Conservation (phyloP, 2,113 vertebrate genomes). For the Mustela lutreola region DNA sequence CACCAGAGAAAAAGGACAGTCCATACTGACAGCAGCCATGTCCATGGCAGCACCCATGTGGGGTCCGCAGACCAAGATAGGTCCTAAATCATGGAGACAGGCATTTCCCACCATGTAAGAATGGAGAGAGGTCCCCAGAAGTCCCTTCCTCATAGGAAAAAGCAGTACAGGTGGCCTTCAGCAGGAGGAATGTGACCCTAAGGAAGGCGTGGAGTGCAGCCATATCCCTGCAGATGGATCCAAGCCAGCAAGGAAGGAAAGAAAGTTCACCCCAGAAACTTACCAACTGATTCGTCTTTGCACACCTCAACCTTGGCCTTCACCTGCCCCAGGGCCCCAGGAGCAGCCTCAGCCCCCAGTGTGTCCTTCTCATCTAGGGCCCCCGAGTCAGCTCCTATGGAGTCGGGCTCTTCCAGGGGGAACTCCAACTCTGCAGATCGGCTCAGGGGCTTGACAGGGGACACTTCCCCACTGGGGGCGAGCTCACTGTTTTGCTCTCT, state of each 20-base stretch:
- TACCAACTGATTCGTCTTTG: slow-evolving; percentile 99
- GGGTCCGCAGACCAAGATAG: background rate
- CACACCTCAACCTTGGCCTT: slow-evolving; percentile 99
- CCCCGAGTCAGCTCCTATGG: slow-evolving; percentile 85
- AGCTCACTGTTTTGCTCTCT: slow-evolving; percentile 93
- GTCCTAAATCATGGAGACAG: background rate
- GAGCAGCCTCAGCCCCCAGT: slow-evolving; percentile 89
- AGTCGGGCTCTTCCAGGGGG: slow-evolving; percentile 89
- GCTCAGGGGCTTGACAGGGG: slow-evolving; percentile 87
- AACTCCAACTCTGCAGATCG: slow-evolving; percentile 87
- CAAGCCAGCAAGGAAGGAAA: background rate
- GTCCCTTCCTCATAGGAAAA: background rate
- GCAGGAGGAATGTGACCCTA: background rate
- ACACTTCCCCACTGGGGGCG: slow-evolving; percentile 87
- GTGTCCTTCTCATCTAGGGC: slow-evolving; percentile 88
- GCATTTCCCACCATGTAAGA: background rate
- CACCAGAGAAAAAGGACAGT: background rate
- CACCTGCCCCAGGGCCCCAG: slow-evolving; percentile 97
- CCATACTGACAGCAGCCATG: background rate
- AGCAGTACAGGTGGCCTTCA: background rate
- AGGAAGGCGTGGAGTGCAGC: background rate
- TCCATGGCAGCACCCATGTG: accelerated
- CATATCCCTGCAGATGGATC: background rate
- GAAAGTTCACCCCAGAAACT: slow-evolving; percentile 68
- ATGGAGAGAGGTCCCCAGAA: background rate